phyloP scores from a whole-genome alignment of 2,888 invertebrate species.

The Aphidoletes aphidimyza region DNA sequence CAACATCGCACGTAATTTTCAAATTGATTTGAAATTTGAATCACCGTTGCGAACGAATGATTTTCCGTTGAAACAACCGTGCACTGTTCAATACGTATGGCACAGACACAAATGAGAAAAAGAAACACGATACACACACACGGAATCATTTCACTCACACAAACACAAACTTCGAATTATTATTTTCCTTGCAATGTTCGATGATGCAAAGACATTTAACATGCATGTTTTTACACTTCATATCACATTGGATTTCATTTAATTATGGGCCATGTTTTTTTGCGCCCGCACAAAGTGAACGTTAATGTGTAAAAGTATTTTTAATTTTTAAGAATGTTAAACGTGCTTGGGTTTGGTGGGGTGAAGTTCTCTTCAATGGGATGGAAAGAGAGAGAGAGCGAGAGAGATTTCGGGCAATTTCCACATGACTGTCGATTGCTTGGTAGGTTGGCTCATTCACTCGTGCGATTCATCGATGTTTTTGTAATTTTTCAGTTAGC shows the following conservation, averaged over 20 bases:
- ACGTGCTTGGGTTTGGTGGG: not conserved
- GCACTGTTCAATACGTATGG: no score
- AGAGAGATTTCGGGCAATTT: no score
- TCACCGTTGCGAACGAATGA: not conserved
- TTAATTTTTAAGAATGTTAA: not conserved
- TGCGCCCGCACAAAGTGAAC: not conserved
- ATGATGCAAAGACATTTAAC: not conserved
- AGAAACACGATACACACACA: no score
- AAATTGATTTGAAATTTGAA: not conserved
- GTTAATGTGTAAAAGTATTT: not conserved
- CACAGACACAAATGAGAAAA: not conserved
- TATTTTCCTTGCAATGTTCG: not conserved
- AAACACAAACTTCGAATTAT: not conserved
- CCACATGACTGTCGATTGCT: no score
- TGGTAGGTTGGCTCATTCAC: no score
- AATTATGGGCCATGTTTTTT: not conserved
- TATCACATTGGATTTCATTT: not conserved
- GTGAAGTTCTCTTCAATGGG: not conserved
- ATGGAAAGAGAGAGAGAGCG: no score
- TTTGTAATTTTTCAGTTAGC: no score
- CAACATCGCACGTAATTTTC: not conserved
- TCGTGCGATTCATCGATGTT: no score
- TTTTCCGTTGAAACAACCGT: no score
- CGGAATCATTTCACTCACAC: no score
- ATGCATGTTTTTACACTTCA: constrained; percentile 22